Evolutionary conservation across 2,797 vertebrate genomes (phyloP), one percentile per base, ranked within the genome.

Genomic region (Acomys russatus): DNA sequence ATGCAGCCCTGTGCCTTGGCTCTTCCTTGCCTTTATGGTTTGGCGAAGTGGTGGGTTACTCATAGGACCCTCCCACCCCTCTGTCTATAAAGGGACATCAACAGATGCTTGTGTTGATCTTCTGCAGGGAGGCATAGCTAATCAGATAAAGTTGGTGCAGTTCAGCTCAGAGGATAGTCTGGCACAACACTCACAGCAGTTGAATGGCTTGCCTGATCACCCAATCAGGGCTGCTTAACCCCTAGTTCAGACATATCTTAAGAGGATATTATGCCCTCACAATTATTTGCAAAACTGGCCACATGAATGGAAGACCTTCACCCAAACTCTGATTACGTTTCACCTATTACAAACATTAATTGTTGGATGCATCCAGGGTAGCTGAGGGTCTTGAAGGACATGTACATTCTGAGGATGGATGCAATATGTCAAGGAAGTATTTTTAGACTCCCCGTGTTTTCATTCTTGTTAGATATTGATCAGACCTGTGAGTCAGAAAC

Each of bases 361-460:
- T 74, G 38, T 49, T 82, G 44, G 10, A 38, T 85, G 91, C 56
- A 0, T 18, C 10, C 5, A 59, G 23, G 86, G 51, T 91, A 70
- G 38, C 59, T 70, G 88, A 90, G 18, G 38, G 17, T 73, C 33
- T 90, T 90, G 25, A 88, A 82, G 89, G 89, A 70, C 83, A 49
- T 6, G 10, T 71, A 12, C 30, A n/a, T 92, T 85, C 49, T 91
- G n/a, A 88, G 90, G 90, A 95, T 56, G 18, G 70, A 79, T 73
- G 18, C 33, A 92, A 28, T 56, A 70, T n/a, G 84, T 91, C 71
- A 83, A 59, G 61, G 64, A 79, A 96, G 64, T 61, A 76, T 76
- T 95, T 95, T 94, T 90, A 95, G 88, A 35, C 17, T 83, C 11
- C 59, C 79, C 83, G 22, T 95, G 23, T 92, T 96, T 95, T 95